Evolutionary conservation across 2,113 vertebrate species (phyloP), one percentile per base, ranked within the genome.

Genomic region (Uropsilus gracilis): DNA sequence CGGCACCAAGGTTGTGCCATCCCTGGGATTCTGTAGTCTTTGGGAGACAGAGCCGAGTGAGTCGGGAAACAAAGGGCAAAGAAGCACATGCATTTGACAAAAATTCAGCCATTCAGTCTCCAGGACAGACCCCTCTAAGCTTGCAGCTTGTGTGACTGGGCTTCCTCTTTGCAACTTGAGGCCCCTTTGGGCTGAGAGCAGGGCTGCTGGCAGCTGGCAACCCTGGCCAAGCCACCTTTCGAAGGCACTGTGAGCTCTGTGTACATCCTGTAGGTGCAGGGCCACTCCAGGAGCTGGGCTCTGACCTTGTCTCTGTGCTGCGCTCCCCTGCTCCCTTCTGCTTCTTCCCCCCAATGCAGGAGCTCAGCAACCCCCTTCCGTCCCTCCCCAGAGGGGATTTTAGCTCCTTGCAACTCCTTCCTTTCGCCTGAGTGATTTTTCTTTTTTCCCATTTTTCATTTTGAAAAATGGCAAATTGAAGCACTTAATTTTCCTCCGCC

Each of bases 391-490:
- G 42, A 20, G 13, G 8, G 37, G 17, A 0, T 72, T 53, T 61
- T 6, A 55, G 50, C 44, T 30, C 7, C 30, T 66, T 89, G 64
- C 13, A 17, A 69, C 50, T 44, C 71, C 20, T 50, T 61, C 89
- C 39, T 87, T 50, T 88, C 89, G 20, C 57, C 28, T 2, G 32
- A 71, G 77, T 26, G 63, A 73, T 57, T 90, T 63, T 91, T 96
- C 90, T 90, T 53, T 68, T 39, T 84, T 94, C 80, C 34, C 90
- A 96, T 96, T 90, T 95, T 87, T 97, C 97, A 95, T 93, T 72
- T 95, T 96, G 96, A 97, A 96, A 93, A 89, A 94, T 76, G 90
- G 81, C 87, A 92, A 90, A 96, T 89, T 92, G 94, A 96, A 97
- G 84, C 77, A 95, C 96, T 97, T 97, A 88, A 96, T 97, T 96